phyloP scores from a whole-genome alignment of 2,888 invertebrate genomes.

The Athripsodes cinereus region DNA sequence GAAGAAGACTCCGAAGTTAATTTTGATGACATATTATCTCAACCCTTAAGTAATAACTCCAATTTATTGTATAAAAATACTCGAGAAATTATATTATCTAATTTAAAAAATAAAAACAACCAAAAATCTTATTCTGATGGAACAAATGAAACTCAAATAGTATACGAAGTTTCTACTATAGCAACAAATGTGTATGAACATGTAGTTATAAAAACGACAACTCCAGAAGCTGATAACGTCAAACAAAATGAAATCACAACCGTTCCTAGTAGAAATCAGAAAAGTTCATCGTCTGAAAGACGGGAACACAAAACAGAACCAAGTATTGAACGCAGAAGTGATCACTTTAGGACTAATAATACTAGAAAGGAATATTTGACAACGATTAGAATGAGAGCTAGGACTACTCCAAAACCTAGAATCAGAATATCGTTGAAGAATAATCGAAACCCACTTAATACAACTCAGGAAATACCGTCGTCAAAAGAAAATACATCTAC shows the following conservation, averaged over 20 bases:
- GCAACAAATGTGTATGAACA: conserved; percentile 29
- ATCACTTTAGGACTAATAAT: conserved; percentile 21
- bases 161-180: conserved; percentile 47
- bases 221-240: conserved; percentile 27
- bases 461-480: not conserved
- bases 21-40: conserved; percentile 37
- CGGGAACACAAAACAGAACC: conserved; percentile 10
- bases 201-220: conserved; percentile 25
- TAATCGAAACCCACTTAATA: conserved; percentile 30
- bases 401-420: conserved; percentile 27
- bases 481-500: conserved; percentile 17
- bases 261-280: conserved; percentile 15
- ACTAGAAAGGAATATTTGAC: conserved; percentile 29
- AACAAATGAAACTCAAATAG: conserved; percentile 48
- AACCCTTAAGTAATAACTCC: conserved; percentile 43
- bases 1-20: conserved; percentile 31
- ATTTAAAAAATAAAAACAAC: conserved; percentile 42
- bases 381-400: conserved; percentile 28
- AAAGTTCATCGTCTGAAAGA: conserved; percentile 7
- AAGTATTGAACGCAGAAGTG: conserved; percentile 10
- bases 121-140: conserved; percentile 42
- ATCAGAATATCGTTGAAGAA: conserved; percentile 30
- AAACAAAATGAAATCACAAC: conserved; percentile 20
- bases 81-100: conserved; percentile 45
- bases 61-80: conserved; percentile 51